Conservation (phyloP, 2,888 invertebrate genomes). For the Hoplodrina blanda region DNA sequence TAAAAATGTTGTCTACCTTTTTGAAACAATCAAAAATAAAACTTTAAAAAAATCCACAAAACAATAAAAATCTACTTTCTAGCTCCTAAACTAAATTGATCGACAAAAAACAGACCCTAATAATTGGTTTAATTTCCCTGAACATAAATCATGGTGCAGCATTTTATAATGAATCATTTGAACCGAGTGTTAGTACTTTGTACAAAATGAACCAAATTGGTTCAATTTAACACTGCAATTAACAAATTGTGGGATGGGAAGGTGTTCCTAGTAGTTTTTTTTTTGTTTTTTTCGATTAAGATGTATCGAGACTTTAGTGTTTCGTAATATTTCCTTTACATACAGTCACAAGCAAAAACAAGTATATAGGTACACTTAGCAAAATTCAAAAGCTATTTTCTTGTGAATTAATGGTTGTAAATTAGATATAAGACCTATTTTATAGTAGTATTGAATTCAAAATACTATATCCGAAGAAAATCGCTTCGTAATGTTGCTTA, state of each 20-base stretch:
- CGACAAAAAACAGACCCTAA: constrained; percentile 57
- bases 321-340: constrained; percentile 11
- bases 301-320: constrained; percentile 2
- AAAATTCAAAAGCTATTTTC: no score
- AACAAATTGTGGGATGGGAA: constrained; percentile 44
- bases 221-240: constrained; percentile 64
- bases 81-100: constrained; percentile 53
- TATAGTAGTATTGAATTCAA: no score
- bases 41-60: not conserved
- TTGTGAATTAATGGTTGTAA: no score
- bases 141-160: constrained; percentile 65
- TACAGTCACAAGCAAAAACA: no score
- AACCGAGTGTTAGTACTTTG: constrained; percentile 49
- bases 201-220: constrained; percentile 62
- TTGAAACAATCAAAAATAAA: not conserved
- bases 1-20: not conserved
- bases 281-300: constrained; percentile 31
- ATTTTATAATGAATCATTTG: constrained; percentile 67
- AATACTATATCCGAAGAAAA: no score
- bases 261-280: constrained; percentile 10
- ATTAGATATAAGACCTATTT: no score
- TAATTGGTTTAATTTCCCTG: constrained; percentile 66
- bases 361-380: no score
- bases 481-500: no score
- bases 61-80: constrained; percentile 7